These are phyloP conservation scores for Trissolcus brochymenae DNA, from an alignment of 2,888 invertebrate genomes.

Conservation along the genomic window DNA sequence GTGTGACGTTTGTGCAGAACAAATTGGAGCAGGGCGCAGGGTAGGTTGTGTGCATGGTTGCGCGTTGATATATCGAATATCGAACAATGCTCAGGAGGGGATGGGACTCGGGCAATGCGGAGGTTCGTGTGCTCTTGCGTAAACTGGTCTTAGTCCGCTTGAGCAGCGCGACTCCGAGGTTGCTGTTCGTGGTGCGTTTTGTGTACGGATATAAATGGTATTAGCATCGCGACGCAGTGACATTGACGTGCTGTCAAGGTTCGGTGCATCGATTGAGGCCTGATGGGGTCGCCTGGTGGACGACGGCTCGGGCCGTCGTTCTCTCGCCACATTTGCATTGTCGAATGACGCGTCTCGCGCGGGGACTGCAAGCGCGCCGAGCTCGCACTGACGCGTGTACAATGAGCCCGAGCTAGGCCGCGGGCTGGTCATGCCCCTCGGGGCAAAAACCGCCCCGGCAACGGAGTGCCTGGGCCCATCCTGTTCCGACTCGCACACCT, in stretches of 20 bases:
- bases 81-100: constrained; percentile 27
- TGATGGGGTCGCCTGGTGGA: constrained; percentile 11
- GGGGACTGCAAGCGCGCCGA: not conserved
- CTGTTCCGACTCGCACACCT: constrained; percentile 71
- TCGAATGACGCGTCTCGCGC: not conserved
- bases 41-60: too few relatives aligned
- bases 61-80: constrained; percentile 47
- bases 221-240: constrained; percentile 15
- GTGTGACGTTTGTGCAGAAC: too few relatives aligned
- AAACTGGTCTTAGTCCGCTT: constrained; percentile 43
- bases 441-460: constrained; percentile 68
- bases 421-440: constrained; percentile 72
- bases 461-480: constrained; percentile 73
- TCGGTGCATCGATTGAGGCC: not conserved
- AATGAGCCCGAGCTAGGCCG: constrained; percentile 53
- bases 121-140: constrained; percentile 62
- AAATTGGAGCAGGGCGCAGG: too few relatives aligned
- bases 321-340: not conserved
- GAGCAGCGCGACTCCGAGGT: constrained; percentile 12
- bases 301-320: constrained; percentile 21
- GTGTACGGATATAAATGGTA: constrained; percentile 4
- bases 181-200: not conserved
- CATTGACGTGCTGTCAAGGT: constrained; percentile 33
- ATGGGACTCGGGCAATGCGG: constrained; percentile 65
- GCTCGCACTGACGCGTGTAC: constrained; percentile 24